Conservation (phyloP, 2,113 vertebrate genomes). For the Labeo catla region DNA sequence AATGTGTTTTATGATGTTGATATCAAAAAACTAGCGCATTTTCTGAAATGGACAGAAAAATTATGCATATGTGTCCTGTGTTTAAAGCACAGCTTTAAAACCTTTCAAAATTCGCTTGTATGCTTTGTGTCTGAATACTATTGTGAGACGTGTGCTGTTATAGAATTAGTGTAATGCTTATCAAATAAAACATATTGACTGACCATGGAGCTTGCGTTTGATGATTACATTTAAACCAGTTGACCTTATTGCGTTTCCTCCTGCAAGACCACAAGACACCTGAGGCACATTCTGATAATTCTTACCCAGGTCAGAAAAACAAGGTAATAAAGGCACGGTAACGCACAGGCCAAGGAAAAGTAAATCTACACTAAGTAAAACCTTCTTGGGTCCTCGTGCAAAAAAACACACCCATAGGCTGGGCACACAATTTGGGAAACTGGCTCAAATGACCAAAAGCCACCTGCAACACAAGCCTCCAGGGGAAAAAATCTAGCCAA, state of each 20-base stretch:
- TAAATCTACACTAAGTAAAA: slow-evolving; percentile 25
- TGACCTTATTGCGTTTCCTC: slow-evolving; percentile 30
- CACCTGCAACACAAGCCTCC: background rate
- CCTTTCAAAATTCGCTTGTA: no score
- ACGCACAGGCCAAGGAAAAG: background rate
- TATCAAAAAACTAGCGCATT: no score
- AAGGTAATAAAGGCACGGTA: slow-evolving; percentile 16
- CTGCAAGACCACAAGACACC: slow-evolving; percentile 5
- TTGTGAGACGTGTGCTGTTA: no score
- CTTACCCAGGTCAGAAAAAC: slow-evolving; percentile 53
- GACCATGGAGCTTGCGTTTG: no score
- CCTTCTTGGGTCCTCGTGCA: slow-evolving; percentile 10
- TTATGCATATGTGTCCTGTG: no score
- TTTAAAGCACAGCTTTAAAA: no score
- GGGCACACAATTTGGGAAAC: background rate
- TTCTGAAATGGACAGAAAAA: no score
- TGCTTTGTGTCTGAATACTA: no score
- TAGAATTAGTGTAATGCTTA: no score
- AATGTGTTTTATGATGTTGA: no score
- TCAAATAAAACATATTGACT: no score
- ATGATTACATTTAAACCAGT: no score
- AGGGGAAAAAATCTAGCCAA: background rate
- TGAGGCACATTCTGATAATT: slow-evolving; percentile 45
- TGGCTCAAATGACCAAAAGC: slow-evolving; percentile 6
- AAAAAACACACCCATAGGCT: background rate